phyloP scores from a whole-genome alignment of 2,797 vertebrate species.

The Periparus ater region DNA sequence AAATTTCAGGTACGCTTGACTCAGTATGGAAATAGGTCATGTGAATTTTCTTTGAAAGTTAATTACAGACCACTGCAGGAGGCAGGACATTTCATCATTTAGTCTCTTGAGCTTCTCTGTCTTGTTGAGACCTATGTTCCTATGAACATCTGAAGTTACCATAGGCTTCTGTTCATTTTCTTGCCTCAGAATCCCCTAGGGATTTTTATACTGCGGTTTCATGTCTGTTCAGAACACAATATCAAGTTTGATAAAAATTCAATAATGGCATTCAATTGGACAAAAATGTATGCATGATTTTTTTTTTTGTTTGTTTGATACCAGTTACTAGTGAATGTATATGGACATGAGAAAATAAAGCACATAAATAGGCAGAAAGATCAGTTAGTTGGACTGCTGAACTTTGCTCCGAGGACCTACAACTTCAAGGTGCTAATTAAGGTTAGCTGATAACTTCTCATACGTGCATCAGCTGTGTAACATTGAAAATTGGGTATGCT shows the following conservation, averaged over 20 bases:
- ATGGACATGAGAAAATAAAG: not conserved
- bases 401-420: not conserved
- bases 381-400: not conserved
- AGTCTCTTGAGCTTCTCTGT: not conserved
- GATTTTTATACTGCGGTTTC: not conserved
- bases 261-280: not conserved
- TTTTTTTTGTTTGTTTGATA: not conserved
- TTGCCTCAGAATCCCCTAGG: not conserved
- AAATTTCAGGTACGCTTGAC: conserved; percentile 12
- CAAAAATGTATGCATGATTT: not conserved
- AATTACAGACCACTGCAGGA: not conserved
- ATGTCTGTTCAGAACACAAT: not conserved
- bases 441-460: not conserved
- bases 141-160: not conserved
- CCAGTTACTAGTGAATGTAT: not conserved
- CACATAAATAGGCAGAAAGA: not conserved
- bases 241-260: not conserved
- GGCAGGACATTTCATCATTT: not conserved
- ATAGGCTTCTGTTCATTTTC: not conserved
- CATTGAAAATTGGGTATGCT: not conserved
- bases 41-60: not conserved
- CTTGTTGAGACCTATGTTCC: not conserved
- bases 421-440: not conserved
- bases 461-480: not conserved
- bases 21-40: not conserved